Base-by-base conservation (phyloP, 1,140 invertebrate genomes). In the Megalopta genalis region DNA sequence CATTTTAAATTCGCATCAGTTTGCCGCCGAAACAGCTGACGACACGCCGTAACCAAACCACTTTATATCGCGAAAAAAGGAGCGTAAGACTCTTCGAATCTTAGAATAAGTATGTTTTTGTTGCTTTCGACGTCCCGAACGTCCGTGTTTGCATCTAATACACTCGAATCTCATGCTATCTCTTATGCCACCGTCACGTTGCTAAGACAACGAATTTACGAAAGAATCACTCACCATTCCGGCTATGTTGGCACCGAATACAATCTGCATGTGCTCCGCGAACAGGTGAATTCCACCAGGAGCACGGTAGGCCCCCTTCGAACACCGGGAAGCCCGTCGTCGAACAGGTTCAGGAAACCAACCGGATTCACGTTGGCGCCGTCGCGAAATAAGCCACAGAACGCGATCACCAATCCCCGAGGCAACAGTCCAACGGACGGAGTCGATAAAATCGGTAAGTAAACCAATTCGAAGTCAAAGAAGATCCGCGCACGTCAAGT, bases 231-330 rank as follows among this genome's bases (percentile, higher is more conserved):
- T 77, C 9, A 64, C 68, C 27, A 9, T 42, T 27, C 0, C 18
- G 68, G 42, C 21, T 52, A 32, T 63, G 8, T n/a, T 14, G 46
- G 18, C 27, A 27, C 16, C 23, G 63, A 64, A 54, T 78, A 77
- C 69, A 78, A 72, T 72, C 49, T 72, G 69, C 69, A 46, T 78
- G 52, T 73, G 39, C 49, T 66, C 63, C 23, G 69, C 57, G 59
- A 79, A 82, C 79, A 86, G 84, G 80, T 74, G 49, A 82, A 72
- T 77, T 64, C 74, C 59, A 57, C 59, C 65, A 86, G n/a, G 49
- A 71, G 39, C 21, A 68, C 75, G n/a, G 49, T 69, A 71, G 9
- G 54, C n/a, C 16, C 62, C 66, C 16, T 0, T 71, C 70, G 67
- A n/a, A 78, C 72, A 23, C 27, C 80, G 42, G 80, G 57, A 69